phyloP scores from a whole-genome alignment of 2,797 vertebrate genomes.

The Enteromius anoplus region DNA sequence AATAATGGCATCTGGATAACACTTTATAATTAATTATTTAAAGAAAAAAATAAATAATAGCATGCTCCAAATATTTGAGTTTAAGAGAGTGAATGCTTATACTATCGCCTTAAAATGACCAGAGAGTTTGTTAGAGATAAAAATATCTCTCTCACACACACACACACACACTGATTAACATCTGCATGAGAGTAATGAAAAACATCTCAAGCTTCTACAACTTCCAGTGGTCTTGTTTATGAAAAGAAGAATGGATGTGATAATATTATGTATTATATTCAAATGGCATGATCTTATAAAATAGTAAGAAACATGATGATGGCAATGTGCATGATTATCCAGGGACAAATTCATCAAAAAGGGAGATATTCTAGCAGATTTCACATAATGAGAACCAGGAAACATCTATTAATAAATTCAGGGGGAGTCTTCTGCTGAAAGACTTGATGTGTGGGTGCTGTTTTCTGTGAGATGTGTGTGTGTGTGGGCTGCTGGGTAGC shows the following conservation, averaged over 20 bases:
- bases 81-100: neutral
- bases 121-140: neutral
- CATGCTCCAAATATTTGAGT: neutral
- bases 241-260: neutral
- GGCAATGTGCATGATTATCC: neutral
- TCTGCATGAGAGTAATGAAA: neutral
- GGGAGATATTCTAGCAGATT: neutral
- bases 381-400: neutral
- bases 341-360: neutral
- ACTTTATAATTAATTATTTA: neutral
- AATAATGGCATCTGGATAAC: neutral
- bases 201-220: neutral
- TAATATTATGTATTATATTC: neutral
- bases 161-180: neutral
- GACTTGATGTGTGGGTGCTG: slow-evolving; percentile 13
- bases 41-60: neutral
- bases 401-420: neutral
- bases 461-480: slow-evolving; percentile 15
- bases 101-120: neutral
- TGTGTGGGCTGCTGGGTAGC: slow-evolving; percentile 8
- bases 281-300: neutral
- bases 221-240: neutral
- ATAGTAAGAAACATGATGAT: neutral
- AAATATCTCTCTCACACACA: neutral
- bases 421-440: slow-evolving; percentile 4